These are phyloP conservation scores for Ceyx erithaca DNA, from an alignment of 2,797 vertebrate species.

Conservation along the genomic window DNA sequence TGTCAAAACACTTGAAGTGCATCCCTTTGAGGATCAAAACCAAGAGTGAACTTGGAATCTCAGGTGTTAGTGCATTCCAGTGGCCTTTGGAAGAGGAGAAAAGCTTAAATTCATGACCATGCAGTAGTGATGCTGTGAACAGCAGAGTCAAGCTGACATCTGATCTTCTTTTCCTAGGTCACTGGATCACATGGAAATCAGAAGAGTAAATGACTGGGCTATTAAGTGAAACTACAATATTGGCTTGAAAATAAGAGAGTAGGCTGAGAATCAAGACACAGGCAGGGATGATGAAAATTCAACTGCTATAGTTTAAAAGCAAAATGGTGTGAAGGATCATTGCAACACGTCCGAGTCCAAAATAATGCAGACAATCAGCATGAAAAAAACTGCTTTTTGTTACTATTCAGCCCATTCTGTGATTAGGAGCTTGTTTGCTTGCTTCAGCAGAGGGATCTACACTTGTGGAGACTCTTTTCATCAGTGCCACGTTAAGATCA, in stretches of 20 bases:
- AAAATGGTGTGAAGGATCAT: background rate
- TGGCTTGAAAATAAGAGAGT: background rate
- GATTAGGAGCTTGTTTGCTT: background rate
- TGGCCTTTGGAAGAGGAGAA: constrained; percentile 19
- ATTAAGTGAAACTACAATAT: constrained; percentile 7
- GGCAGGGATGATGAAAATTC: background rate
- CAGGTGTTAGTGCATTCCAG: background rate
- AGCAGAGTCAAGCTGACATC: background rate
- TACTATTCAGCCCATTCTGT: background rate
- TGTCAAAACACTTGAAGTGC: constrained; percentile 22
- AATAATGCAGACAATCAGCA: background rate
- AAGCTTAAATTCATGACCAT: background rate
- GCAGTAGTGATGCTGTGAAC: background rate
- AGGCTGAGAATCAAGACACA: background rate
- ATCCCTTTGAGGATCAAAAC: constrained; percentile 53
- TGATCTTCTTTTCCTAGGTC: background rate
- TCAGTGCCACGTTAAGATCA: background rate
- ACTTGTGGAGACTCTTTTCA: background rate
- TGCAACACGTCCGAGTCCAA: background rate
- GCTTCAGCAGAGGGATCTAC: fast-evolving
- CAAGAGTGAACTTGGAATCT: constrained; percentile 46
- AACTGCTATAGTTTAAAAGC: background rate
- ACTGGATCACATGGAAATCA: background rate
- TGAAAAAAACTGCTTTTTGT: background rate
- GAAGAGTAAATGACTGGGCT: background rate